These are phyloP conservation scores for Apodemus speciosus DNA, from an alignment of 2,113 vertebrate genomes.

Conservation along the genomic window DNA sequence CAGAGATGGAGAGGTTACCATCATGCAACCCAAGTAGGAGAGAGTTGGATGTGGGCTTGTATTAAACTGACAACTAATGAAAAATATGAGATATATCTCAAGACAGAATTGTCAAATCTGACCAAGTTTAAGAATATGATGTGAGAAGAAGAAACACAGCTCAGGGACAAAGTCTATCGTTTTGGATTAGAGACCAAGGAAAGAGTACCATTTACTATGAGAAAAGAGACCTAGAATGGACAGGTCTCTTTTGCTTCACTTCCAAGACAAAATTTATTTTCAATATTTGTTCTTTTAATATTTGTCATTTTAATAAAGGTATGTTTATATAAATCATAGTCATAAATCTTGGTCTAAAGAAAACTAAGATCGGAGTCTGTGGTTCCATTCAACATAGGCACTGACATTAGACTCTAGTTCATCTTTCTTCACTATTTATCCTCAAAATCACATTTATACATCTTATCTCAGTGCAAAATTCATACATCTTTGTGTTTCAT, in stretches of 20 bases:
- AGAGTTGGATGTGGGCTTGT: not conserved
- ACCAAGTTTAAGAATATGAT: not conserved
- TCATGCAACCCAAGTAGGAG: not conserved
- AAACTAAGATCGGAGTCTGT: not conserved
- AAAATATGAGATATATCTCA: slow-evolving; percentile 3
- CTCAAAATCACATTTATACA: not conserved
- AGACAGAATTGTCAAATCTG: not conserved
- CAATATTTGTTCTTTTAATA: not conserved
- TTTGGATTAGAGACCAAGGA: not conserved
- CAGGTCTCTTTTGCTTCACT: not conserved
- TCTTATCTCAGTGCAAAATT: not conserved
- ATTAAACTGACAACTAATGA: not conserved
- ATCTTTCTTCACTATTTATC: not conserved
- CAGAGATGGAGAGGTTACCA: not conserved
- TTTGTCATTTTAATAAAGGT: not conserved
- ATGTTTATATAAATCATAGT: not conserved
- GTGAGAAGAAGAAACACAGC: not conserved
- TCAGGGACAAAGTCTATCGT: not conserved
- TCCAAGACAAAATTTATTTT: not conserved
- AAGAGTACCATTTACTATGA: not conserved
- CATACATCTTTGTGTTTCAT: not conserved
- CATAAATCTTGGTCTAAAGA: not conserved
- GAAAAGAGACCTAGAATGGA: not conserved
- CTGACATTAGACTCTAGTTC: not conserved
- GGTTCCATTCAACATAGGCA: not conserved